Percentiles rank a stretch among this genome's conserved stretches.
phyloP scores from a whole-genome alignment of 2,888 invertebrate species.

The Muscina levida region DNA sequence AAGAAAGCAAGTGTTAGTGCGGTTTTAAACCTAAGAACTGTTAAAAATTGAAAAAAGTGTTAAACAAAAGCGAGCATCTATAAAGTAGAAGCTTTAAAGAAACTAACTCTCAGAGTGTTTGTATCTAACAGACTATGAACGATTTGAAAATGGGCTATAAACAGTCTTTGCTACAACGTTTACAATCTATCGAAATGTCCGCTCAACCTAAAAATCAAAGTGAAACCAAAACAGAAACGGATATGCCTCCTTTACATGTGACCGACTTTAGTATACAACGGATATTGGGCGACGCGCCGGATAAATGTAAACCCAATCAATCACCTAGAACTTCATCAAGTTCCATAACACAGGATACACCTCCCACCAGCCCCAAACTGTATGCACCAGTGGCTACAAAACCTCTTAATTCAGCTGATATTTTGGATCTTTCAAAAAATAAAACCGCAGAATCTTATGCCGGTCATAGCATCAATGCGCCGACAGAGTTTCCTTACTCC shows the following conservation, averaged over 20 bases:
- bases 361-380: conserved; percentile 54
- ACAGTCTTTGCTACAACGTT: conserved; percentile 77
- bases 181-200: conserved; percentile 73
- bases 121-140: conserved; percentile 69
- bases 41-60: conserved; percentile 9
- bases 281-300: conserved; percentile 68
- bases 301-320: neutral
- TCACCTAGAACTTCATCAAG: conserved; percentile 13
- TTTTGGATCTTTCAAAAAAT: conserved; percentile 75
- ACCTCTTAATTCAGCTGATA: conserved; percentile 37
- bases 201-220: conserved; percentile 45
- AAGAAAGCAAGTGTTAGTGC: too few relatives aligned
- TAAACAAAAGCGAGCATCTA: neutral
- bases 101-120: conserved; percentile 37
- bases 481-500: conserved; percentile 37
- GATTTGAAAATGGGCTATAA: conserved; percentile 78
- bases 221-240: conserved; percentile 23
- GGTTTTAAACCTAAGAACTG: neutral
- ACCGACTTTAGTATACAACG: conserved; percentile 79
- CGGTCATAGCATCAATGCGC: neutral
- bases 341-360: conserved; percentile 47
- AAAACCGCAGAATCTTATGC: conserved; percentile 48
- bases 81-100: conserved; percentile 11
- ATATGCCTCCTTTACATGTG: conserved; percentile 67
- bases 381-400: conserved; percentile 57